Conservation (phyloP, 2,888 invertebrate genomes). For the Papilio demoleus region DNA sequence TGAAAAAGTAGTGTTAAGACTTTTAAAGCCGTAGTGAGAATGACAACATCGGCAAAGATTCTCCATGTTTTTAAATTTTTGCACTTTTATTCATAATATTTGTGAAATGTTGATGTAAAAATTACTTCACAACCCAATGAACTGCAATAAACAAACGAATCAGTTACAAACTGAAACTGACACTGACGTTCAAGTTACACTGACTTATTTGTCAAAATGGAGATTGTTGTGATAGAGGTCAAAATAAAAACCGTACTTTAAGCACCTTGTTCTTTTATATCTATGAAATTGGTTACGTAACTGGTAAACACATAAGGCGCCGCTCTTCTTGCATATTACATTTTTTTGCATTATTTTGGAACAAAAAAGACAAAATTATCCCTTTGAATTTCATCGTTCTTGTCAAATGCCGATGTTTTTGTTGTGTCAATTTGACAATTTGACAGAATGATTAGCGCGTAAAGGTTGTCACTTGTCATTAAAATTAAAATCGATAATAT, state of each 20-base stretch:
- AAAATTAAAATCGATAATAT: conserved; percentile 7
- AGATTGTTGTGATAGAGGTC: not conserved
- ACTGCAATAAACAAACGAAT: not conserved
- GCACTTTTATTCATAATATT: conserved; percentile 49
- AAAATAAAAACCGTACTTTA: not conserved
- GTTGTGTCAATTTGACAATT: not conserved
- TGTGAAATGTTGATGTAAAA: not conserved
- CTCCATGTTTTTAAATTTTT: conserved; percentile 52
- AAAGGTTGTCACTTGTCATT: conserved; percentile 52
- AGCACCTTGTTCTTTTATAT: too few species aligned
- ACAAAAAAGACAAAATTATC: too few species aligned
- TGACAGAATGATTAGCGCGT: conserved; percentile 36
- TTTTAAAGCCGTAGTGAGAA: conserved; percentile 60
- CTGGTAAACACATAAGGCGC: too few species aligned
- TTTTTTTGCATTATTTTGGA: too few species aligned
- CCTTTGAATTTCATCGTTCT: too few species aligned
- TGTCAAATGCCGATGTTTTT: too few species aligned
- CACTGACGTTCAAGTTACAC: not conserved
- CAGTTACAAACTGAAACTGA: conserved; percentile 40
- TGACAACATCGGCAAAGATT: conserved; percentile 73
- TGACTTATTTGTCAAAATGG: not conserved
- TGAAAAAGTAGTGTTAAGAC: conserved; percentile 50
- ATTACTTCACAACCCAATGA: not conserved
- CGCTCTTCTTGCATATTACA: too few species aligned
- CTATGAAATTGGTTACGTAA: too few species aligned